Conservation (phyloP, 2,113 vertebrate species). For the Oxygymnocypris stewartii region DNA sequence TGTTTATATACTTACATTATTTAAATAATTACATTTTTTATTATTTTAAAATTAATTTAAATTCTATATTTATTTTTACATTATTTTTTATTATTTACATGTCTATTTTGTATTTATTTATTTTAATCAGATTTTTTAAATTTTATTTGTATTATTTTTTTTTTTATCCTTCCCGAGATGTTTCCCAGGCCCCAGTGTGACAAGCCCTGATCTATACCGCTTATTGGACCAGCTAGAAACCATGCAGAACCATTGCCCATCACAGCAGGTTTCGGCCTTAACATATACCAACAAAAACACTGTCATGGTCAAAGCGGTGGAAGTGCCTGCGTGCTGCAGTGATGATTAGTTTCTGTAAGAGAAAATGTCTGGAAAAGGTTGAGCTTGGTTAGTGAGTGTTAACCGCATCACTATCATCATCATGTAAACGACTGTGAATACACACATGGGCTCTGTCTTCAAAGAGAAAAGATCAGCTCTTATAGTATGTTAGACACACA, state of each 20-base stretch:
- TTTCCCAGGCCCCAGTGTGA: background rate
- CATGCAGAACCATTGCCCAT: background rate
- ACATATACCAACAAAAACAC: background rate
- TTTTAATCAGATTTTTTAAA: background rate
- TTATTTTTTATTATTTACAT: background rate
- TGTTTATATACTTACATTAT: too few relatives aligned
- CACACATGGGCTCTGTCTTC: background rate
- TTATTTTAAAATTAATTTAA: background rate
- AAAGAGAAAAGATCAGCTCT: conserved; percentile 39
- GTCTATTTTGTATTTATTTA: background rate
- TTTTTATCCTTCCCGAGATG: too few relatives aligned
- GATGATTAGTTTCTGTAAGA: conserved; percentile 57
- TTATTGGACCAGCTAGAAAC: background rate
- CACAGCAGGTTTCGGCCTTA: background rate
- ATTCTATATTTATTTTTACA: background rate
- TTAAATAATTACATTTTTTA: too few relatives aligned
- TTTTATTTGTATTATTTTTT: background rate
- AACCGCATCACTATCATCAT: conserved; percentile 9
- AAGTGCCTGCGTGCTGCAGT: background rate
- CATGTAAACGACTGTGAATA: background rate
- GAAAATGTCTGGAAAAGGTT: conserved; percentile 59
- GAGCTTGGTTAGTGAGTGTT: conserved; percentile 63
- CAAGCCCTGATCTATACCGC: background rate
- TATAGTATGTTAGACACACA: conserved; percentile 1
- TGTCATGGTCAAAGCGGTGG: conserved; percentile 13